Conservation (phyloP, 2,888 invertebrate genomes). For the Anaspis maculata region DNA sequence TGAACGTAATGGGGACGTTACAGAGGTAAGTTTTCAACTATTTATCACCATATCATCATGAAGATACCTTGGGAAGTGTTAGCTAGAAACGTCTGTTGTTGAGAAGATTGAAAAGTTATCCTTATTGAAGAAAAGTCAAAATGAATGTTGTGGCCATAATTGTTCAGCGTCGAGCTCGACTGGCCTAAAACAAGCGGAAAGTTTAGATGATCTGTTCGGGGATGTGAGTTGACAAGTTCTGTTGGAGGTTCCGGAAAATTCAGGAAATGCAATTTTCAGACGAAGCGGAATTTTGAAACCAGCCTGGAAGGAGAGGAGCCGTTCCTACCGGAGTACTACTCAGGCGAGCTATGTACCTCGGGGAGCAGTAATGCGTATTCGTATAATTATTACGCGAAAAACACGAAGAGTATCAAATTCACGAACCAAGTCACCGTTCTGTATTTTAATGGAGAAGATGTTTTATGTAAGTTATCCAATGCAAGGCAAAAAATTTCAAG, state of each 20-base stretch:
- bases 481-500: too few relatives aligned
- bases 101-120: slow-evolving; percentile 6
- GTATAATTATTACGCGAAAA: slow-evolving; percentile 40
- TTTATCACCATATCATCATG: background rate
- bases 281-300: background rate
- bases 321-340: slow-evolving; percentile 2
- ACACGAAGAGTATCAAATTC: slow-evolving; percentile 41
- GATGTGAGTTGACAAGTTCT: too few relatives aligned
- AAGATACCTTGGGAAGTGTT: too few relatives aligned
- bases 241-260: too few relatives aligned
- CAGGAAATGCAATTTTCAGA: too few relatives aligned
- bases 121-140: too few relatives aligned
- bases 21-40: slow-evolving; percentile 3
- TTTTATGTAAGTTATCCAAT: slow-evolving; percentile 23
- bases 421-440: slow-evolving; percentile 52
- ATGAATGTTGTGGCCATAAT: too few relatives aligned
- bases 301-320: background rate
- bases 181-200: too few relatives aligned
- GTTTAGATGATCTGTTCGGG: too few relatives aligned
- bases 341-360: slow-evolving; percentile 5
- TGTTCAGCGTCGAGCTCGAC: too few relatives aligned
- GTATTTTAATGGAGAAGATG: slow-evolving; percentile 52
- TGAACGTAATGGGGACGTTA: slow-evolving; percentile 2
- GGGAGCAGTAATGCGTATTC: slow-evolving; percentile 1
- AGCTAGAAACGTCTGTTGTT: slow-evolving; percentile 9